Evolutionary conservation across 64 coral and sea anemone species (phyloP).

Genomic region (Montipora cactus): DNA sequence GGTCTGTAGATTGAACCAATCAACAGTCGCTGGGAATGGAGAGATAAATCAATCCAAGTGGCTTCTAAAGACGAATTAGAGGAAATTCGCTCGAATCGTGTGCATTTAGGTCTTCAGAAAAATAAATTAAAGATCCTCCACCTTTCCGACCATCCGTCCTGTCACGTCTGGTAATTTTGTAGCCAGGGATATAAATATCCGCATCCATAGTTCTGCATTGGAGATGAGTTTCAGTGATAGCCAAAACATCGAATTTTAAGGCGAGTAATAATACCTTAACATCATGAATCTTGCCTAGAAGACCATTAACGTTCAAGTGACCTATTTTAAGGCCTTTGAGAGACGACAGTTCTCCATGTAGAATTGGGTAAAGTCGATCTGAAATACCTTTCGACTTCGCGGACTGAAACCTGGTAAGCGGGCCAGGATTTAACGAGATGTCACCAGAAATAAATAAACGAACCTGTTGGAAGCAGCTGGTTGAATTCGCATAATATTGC

Average conservation of each 20-base stretch:
- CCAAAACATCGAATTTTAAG: neutral
- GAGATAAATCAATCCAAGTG: neutral
- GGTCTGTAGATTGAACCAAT: neutral
- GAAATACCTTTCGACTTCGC: neutral
- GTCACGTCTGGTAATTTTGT: neutral
- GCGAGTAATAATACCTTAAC: neutral
- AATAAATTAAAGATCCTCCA: neutral
- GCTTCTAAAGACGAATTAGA: neutral
- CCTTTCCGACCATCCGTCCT: neutral
- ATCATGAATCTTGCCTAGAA: neutral
- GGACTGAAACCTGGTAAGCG: neutral
- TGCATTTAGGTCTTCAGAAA: neutral
- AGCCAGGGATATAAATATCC: neutral
- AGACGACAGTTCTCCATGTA: neutral
- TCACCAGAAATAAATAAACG: constrained; percentile 7
- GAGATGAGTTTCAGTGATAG: neutral
- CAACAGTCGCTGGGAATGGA: neutral
- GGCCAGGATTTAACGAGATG: neutral
- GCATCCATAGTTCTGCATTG: neutral
- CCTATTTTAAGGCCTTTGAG: neutral
- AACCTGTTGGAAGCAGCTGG: neutral
- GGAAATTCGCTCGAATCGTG: neutral
- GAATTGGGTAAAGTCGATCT: neutral
- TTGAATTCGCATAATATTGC: neutral
- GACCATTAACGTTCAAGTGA: neutral